Percentiles rank a stretch among this genome's conserved stretches.
phyloP scores from a whole-genome alignment of 2,888 invertebrate genomes.

The Amaurobius ferox region DNA sequence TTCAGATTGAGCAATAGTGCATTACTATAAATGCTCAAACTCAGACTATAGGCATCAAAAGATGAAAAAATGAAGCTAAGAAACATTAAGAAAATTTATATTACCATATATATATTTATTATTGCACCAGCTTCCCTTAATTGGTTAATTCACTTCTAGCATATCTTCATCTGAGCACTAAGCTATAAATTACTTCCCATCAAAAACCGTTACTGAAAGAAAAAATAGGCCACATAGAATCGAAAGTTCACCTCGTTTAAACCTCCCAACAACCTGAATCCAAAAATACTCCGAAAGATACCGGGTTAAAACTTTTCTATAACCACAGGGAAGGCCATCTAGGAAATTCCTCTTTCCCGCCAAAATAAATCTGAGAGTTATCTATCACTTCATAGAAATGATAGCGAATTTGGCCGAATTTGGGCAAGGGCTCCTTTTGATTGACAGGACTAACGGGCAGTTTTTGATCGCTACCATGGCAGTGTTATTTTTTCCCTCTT shows the following conservation, averaged over 20 bases:
- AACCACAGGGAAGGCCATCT: neutral
- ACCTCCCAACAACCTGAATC: neutral
- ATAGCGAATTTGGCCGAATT: neutral
- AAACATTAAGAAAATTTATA: too few species aligned
- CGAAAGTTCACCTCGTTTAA: neutral
- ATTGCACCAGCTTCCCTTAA: neutral
- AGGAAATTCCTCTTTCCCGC: neutral
- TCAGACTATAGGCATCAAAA: too few species aligned
- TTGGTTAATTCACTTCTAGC: neutral
- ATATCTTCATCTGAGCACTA: neutral
- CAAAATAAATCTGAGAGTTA: constrained; percentile 32
- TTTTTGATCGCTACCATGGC: constrained; percentile 37
- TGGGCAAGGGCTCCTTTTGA: constrained; percentile 11
- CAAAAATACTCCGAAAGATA: constrained; percentile 1
- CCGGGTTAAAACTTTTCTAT: neutral
- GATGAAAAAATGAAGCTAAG: too few species aligned
- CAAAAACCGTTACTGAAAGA: neutral
- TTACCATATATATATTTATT: too few species aligned
- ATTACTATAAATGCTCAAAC: too few species aligned
- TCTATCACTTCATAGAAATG: neutral
- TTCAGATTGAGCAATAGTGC: too few species aligned
- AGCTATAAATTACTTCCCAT: neutral
- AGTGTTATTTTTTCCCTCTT: constrained; percentile 1
- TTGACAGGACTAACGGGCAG: constrained; percentile 47
- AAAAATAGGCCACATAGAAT: neutral